Evolutionary conservation across 64 coral and sea anemone species (phyloP).

Genomic region (Montipora sp.): DNA sequence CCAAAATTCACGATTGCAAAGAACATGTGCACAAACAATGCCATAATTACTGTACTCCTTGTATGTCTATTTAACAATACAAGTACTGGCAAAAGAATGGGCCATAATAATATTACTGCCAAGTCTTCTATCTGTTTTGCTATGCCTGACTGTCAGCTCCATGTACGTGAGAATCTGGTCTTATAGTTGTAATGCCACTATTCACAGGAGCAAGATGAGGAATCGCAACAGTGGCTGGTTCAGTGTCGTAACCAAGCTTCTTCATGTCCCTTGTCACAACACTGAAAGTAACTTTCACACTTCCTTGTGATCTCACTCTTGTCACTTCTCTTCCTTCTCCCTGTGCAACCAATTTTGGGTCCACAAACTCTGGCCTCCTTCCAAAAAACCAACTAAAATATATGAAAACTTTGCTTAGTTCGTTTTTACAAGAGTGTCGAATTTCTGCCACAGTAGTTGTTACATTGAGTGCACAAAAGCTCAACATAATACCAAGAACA

Average conservation of each 20-base stretch:
- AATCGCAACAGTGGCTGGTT: constrained; percentile 89
- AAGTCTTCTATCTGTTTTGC: not conserved
- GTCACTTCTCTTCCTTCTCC: constrained; percentile 99
- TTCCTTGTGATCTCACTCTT: constrained; percentile 97
- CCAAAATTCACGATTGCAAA: no score
- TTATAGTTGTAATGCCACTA: constrained; percentile 63
- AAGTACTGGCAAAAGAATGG: not conserved
- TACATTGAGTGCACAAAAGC: no score
- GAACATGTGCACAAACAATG: no score
- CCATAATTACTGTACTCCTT: no score
- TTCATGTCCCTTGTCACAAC: constrained; percentile 97
- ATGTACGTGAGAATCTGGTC: constrained; percentile 54
- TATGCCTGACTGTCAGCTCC: constrained; percentile 76
- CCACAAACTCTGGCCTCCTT: constrained; percentile 98
- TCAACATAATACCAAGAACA: no score
- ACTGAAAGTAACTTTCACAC: constrained; percentile 86
- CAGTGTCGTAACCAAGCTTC: constrained; percentile 90
- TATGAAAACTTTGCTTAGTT: not conserved
- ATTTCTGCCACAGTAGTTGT: not conserved
- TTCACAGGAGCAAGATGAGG: constrained; percentile 64
- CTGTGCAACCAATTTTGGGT: constrained; percentile 96
- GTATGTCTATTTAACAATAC: not conserved
- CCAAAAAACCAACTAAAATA: constrained; percentile 94
- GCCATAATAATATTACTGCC: not conserved
- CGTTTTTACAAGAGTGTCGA: not conserved